These are phyloP conservation scores for Hermaeophaga mercurialis DNA, from an alignment of 2,888 invertebrate genomes.

Conservation along the genomic window DNA sequence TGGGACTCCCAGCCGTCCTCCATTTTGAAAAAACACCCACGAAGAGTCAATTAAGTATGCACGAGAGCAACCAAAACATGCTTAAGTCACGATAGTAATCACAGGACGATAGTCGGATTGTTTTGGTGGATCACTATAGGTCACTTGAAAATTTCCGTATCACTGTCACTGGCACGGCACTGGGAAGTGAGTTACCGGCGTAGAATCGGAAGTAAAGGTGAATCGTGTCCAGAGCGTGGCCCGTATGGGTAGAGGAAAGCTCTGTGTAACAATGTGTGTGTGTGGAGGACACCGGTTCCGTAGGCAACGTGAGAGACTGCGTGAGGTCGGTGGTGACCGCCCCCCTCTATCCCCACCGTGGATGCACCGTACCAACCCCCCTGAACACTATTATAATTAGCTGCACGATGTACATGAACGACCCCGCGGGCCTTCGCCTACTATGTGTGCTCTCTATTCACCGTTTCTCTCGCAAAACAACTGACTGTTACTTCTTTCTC, in stretches of 20 bases:
- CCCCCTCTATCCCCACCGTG: slow-evolving; percentile 54
- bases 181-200: slow-evolving; percentile 22
- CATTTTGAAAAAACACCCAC: slow-evolving; percentile 52
- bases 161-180: slow-evolving; percentile 34
- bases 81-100: background rate
- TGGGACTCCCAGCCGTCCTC: slow-evolving; percentile 58
- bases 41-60: slow-evolving; percentile 41
- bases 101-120: background rate
- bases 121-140: too few species aligned
- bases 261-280: slow-evolving; percentile 54
- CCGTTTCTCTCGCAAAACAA: slow-evolving; percentile 31
- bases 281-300: slow-evolving; percentile 58
- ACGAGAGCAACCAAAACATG: background rate
- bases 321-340: slow-evolving; percentile 58
- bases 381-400: slow-evolving; percentile 54
- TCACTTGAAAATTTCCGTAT: slow-evolving; percentile 24
- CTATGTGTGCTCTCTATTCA: slow-evolving; percentile 29
- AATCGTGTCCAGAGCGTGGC: slow-evolving; percentile 20
- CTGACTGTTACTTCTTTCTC: slow-evolving; percentile 24
- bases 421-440: slow-evolving; percentile 37
- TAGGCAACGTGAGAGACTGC: slow-evolving; percentile 57
- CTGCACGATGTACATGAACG: slow-evolving; percentile 42
- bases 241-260: slow-evolving; percentile 44
- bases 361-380: slow-evolving; percentile 56
- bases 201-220: slow-evolving; percentile 14